These are phyloP conservation scores for Campylorhamphus procurvoides DNA, from an alignment of 2,113 vertebrate genomes.

Conservation along the genomic window DNA sequence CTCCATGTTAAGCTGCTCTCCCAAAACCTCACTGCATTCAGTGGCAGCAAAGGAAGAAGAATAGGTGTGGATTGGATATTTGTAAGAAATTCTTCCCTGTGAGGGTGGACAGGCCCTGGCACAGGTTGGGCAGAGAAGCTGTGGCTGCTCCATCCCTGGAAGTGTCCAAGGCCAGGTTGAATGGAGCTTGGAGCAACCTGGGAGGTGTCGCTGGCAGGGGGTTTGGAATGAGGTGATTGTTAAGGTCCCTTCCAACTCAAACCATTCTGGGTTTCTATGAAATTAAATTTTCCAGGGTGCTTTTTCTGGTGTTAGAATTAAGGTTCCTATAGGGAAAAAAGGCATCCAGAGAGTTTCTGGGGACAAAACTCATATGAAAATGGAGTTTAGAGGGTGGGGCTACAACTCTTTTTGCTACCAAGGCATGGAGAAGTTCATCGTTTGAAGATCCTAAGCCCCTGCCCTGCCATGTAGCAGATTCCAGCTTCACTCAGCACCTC, in stretches of 20 bases:
- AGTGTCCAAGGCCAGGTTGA: background rate
- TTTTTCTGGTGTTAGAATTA: background rate
- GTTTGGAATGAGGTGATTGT: no score
- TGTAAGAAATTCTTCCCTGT: background rate
- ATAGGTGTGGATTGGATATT: background rate
- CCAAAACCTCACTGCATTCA: background rate
- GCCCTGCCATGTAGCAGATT: background rate
- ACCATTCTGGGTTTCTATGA: background rate
- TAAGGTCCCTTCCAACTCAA: background rate
- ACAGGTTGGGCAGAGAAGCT: background rate
- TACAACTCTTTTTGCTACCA: background rate
- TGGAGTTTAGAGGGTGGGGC: background rate
- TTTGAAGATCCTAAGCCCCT: background rate
- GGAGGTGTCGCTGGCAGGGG: background rate
- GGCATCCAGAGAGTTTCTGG: background rate
- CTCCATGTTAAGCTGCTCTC: accelerated
- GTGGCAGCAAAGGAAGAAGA: background rate
- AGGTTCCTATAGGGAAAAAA: background rate
- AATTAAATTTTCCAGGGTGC: background rate
- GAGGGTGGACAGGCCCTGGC: background rate
- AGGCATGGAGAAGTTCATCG: accelerated
- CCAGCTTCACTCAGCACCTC: background rate
- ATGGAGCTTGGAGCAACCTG: accelerated
- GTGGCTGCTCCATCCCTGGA: background rate
- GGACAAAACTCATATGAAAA: background rate